Evolutionary conservation across 2,888 invertebrate genomes (phyloP).

Genomic region (Digitonthophagus gazella): DNA sequence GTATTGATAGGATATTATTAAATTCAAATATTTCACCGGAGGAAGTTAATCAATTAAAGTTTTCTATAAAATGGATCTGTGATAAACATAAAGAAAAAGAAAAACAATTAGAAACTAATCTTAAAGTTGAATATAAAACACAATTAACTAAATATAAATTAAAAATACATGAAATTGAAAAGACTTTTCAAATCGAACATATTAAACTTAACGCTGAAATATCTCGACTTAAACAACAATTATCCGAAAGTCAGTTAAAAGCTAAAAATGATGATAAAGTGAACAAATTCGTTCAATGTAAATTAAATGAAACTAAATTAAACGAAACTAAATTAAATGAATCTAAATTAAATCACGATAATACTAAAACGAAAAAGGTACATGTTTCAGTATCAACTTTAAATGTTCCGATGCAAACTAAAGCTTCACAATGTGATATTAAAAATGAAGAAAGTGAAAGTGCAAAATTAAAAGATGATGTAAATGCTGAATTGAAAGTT

Average conservation of each 20-base stretch:
- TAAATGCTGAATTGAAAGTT: constrained; percentile 19
- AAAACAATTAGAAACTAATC: constrained; percentile 26
- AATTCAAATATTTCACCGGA: constrained; percentile 22
- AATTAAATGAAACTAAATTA: constrained; percentile 17
- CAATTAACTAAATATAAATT: constrained; percentile 36
- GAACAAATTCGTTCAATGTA: constrained; percentile 11
- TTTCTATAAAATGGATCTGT: constrained; percentile 24
- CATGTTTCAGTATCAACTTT: neutral
- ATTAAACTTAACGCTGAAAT: constrained; percentile 35
- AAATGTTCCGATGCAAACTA: constrained; percentile 1
- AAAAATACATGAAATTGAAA: constrained; percentile 35
- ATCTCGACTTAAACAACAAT: constrained; percentile 23
- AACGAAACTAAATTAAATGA: too few relatives aligned
- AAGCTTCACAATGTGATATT: constrained; percentile 15
- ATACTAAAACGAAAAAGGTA: neutral
- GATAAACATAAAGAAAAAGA: constrained; percentile 26
- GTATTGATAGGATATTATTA: constrained; percentile 17
- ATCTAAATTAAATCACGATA: too few relatives aligned
- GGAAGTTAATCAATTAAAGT: constrained; percentile 13
- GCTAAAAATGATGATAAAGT: neutral
- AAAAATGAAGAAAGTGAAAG: neutral
- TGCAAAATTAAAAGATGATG: neutral
- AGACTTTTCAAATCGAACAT: constrained; percentile 35
- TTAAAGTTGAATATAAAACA: constrained; percentile 32
- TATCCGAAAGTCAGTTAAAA: neutral